Conservation (phyloP, 2,113 vertebrate genomes). For the Microtus ochrogaster region DNA sequence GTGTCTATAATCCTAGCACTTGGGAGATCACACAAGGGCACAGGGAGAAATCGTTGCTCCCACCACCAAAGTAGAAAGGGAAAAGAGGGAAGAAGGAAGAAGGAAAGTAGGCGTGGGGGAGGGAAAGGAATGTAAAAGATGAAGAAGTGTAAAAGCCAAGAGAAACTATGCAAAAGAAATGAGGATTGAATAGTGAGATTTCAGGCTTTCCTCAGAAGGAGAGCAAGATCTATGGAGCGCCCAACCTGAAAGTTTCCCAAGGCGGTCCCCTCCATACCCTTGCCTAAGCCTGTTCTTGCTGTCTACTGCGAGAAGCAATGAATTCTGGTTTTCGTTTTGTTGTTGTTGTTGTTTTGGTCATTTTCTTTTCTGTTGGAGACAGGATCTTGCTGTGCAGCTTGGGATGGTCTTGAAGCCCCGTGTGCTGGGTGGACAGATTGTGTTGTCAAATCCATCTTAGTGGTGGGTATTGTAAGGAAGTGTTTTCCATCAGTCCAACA, state of each 20-base stretch:
- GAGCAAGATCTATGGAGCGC: not conserved
- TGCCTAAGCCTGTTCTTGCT: not conserved
- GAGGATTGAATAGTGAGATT: not conserved
- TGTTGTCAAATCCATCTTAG: not conserved
- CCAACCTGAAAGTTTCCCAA: not conserved
- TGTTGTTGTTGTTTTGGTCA: not conserved
- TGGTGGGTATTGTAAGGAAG: constrained; percentile 33
- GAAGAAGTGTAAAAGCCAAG: not conserved
- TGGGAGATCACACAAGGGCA: not conserved
- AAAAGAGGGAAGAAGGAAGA: too few relatives aligned
- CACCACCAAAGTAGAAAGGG: not conserved
- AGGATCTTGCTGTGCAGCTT: not conserved
- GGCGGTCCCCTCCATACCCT: not conserved
- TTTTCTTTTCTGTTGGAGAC: not conserved
- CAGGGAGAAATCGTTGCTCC: not conserved
- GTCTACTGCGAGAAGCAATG: not conserved
- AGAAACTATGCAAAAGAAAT: not conserved
- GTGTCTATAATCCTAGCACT: not conserved
- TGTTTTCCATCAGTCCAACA: not conserved
- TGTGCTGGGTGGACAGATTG: too few relatives aligned
- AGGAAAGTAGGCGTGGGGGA: rapidly evolving
- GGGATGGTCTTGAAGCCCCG: not conserved
- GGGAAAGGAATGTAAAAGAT: not conserved
- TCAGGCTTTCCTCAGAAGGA: not conserved
- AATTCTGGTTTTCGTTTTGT: not conserved